Conservation (phyloP, 2,797 vertebrate genomes). For the Chromobotia macracanthus region DNA sequence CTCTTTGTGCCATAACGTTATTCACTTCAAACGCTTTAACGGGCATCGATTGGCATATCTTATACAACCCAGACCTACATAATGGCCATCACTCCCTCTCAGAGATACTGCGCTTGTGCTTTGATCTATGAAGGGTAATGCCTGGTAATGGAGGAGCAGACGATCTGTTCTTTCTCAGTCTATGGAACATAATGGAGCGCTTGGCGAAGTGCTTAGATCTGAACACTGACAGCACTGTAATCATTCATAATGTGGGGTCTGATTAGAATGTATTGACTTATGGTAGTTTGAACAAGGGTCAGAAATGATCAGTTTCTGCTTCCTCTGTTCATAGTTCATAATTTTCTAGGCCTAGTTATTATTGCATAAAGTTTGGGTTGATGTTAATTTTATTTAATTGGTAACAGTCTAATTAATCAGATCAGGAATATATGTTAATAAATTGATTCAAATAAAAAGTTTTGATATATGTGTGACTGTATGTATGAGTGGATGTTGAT, state of each 20-base stretch:
- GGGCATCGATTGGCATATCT: slow-evolving; percentile 46
- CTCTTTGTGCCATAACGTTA: slow-evolving; percentile 7
- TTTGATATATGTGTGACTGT: too few relatives aligned
- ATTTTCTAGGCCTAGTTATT: background rate
- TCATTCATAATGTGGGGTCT: slow-evolving; percentile 18
- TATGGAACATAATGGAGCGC: slow-evolving; percentile 5
- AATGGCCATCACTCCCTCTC: background rate
- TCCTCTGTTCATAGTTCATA: background rate
- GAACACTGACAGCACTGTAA: slow-evolving; percentile 26
- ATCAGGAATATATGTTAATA: too few relatives aligned
- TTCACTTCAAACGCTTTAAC: slow-evolving; percentile 42
- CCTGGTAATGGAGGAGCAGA: slow-evolving; percentile 35
- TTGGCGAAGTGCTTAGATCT: slow-evolving; percentile 30
- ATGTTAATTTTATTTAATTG: background rate
- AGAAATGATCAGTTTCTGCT: background rate
- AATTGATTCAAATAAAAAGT: too few relatives aligned
- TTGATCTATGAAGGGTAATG: slow-evolving; percentile 53
- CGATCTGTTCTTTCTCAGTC: slow-evolving; percentile 19
- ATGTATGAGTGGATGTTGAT: too few relatives aligned
- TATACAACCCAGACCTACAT: slow-evolving; percentile 30
- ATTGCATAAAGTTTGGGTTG: background rate
- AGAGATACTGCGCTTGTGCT: slow-evolving; percentile 28
- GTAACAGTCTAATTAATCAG: too few relatives aligned
- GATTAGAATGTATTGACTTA: slow-evolving; percentile 2
- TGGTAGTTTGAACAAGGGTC: background rate